Evolutionary conservation across 2,113 vertebrate genomes (phyloP).

Genomic region (Malurus cyaneus): DNA sequence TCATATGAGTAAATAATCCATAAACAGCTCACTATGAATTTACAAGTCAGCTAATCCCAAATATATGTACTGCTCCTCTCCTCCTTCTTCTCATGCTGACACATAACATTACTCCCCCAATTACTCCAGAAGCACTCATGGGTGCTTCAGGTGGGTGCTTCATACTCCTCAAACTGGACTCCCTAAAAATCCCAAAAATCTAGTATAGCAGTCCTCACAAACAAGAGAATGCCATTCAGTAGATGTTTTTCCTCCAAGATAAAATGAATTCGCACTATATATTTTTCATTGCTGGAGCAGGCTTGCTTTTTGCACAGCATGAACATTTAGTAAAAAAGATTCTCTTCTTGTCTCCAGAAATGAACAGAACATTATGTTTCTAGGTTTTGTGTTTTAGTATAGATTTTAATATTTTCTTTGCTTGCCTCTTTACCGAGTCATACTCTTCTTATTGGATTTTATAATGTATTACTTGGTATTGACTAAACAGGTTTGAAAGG

Average conservation of each 20-base stretch:
- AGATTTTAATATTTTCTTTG: background rate
- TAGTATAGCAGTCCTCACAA: background rate
- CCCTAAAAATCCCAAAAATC: background rate
- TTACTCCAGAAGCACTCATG: background rate
- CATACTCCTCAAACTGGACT: background rate
- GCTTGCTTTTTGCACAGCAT: background rate
- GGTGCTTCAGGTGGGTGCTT: background rate
- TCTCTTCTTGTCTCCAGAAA: background rate
- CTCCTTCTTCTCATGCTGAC: background rate
- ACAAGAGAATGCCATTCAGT: background rate
- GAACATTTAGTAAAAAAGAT: background rate
- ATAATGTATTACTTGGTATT: background rate
- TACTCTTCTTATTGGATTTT: background rate
- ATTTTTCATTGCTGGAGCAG: background rate
- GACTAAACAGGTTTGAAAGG: background rate
- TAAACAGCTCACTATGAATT: background rate
- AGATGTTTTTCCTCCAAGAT: background rate
- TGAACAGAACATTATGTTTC: background rate
- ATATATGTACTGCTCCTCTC: background rate
- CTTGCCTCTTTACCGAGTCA: background rate
- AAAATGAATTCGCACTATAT: background rate
- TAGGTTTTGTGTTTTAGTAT: background rate
- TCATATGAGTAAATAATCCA: background rate
- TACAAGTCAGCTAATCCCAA: background rate
- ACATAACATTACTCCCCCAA: accelerated